Conservation (phyloP, 2,888 invertebrate genomes). For the Cyclophora punctaria region DNA sequence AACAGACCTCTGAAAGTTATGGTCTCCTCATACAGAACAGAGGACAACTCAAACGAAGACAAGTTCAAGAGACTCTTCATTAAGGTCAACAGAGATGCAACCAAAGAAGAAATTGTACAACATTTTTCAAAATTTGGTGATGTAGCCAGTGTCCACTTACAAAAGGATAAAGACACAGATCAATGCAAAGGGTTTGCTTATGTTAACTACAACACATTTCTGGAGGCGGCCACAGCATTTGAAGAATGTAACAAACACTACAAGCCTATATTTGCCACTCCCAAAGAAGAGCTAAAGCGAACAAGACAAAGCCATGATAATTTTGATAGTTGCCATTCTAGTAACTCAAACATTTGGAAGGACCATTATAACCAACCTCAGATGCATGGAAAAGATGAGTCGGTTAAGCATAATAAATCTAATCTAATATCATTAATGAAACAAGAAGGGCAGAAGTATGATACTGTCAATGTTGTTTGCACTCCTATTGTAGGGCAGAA, state of each 20-base stretch:
- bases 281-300: conserved; percentile 75
- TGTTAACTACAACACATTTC: conserved; percentile 86
- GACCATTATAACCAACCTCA: background rate
- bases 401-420: conserved; percentile 19
- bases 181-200: conserved; percentile 92
- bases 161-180: conserved; percentile 85
- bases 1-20: conserved; percentile 91
- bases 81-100: conserved; percentile 85
- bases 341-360: conserved; percentile 13
- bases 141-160: conserved; percentile 85
- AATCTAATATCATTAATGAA: conserved; percentile 25
- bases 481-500: conserved; percentile 83
- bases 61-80: conserved; percentile 86
- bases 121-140: conserved; percentile 92
- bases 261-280: conserved; percentile 93
- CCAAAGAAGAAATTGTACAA: conserved; percentile 82
- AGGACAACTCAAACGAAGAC: conserved; percentile 39
- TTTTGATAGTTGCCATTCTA: conserved; percentile 25
- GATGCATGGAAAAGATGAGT: conserved; percentile 11
- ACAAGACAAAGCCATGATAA: conserved; percentile 42
- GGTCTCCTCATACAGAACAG: conserved; percentile 80
- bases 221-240: conserved; percentile 89
- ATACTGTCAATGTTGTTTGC: conserved; percentile 81
- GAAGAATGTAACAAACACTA: conserved; percentile 91
- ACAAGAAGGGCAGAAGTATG: conserved; percentile 62